Percentiles rank a stretch among this genome's conserved stretches.
Evolutionary conservation across 2,797 vertebrate genomes (phyloP).

Genomic region (Sebastes matsubarae): DNA sequence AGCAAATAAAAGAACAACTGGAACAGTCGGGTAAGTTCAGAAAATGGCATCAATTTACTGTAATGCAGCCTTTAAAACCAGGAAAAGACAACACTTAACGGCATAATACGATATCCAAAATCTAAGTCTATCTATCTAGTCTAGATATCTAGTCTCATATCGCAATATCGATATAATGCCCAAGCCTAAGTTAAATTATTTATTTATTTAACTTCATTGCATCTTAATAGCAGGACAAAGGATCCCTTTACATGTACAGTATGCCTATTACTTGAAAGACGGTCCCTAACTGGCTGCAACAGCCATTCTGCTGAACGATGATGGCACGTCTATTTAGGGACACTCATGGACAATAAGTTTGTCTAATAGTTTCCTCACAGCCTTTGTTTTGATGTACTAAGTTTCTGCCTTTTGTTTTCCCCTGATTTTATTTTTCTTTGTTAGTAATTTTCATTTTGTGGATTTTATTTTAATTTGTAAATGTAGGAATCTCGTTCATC

Average conservation of each 20-base stretch:
- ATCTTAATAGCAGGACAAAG: background rate
- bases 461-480: background rate
- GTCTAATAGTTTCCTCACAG: background rate
- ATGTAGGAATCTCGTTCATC: background rate
- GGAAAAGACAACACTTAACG: too few species aligned
- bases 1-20: too few species aligned
- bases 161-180: too few species aligned
- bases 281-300: constrained; percentile 36
- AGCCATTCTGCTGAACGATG: constrained; percentile 2
- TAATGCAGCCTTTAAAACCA: too few species aligned
- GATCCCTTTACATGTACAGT: background rate
- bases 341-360: background rate
- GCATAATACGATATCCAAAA: too few species aligned
- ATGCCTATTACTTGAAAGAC: constrained; percentile 15
- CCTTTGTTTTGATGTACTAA: background rate
- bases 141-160: background rate
- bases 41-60: too few species aligned
- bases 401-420: background rate
- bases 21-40: too few species aligned
- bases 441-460: background rate
- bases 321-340: background rate
- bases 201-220: background rate
- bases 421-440: background rate
- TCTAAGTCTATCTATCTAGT: too few species aligned
- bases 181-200: background rate